Evolutionary conservation across 1,140 invertebrate genomes (phyloP).

Genomic region (Coptotermes formosanus): DNA sequence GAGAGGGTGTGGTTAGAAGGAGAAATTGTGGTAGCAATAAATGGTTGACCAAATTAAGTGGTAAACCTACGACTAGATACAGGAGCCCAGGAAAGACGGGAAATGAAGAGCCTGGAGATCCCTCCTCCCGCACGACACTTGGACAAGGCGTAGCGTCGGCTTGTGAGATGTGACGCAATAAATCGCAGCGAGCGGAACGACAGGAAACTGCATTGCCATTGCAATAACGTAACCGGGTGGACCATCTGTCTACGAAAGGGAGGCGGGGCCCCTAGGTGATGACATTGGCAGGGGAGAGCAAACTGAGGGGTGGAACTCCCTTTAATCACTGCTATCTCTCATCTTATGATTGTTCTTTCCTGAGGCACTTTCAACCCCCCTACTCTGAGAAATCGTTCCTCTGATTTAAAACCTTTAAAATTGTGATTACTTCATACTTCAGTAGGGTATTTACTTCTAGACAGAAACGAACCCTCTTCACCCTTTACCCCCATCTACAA

Average conservation of each 20-base stretch:
- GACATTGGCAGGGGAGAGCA: neutral
- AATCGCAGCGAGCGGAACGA: neutral
- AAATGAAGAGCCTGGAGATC: neutral
- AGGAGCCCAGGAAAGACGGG: neutral
- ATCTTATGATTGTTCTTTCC: neutral
- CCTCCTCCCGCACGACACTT: neutral
- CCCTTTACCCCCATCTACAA: too few relatives aligned
- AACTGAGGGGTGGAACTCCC: neutral
- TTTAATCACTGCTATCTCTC: conserved; percentile 12
- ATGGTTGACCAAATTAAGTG: conserved; percentile 12
- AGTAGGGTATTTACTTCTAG: too few relatives aligned
- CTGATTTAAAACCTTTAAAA: neutral
- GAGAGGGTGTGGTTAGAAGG: neutral
- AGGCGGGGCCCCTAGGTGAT: neutral
- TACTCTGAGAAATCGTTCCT: neutral
- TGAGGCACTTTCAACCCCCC: neutral
- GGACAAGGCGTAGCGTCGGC: neutral
- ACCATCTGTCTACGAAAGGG: neutral
- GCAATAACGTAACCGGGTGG: neutral
- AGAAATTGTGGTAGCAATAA: conserved; percentile 7
- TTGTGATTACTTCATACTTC: too few relatives aligned
- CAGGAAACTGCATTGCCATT: neutral
- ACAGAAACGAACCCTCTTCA: too few relatives aligned
- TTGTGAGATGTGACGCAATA: neutral
- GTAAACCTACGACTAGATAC: neutral